phyloP scores from a whole-genome alignment of 2,888 invertebrate genomes.

The Lamproptera curius region DNA sequence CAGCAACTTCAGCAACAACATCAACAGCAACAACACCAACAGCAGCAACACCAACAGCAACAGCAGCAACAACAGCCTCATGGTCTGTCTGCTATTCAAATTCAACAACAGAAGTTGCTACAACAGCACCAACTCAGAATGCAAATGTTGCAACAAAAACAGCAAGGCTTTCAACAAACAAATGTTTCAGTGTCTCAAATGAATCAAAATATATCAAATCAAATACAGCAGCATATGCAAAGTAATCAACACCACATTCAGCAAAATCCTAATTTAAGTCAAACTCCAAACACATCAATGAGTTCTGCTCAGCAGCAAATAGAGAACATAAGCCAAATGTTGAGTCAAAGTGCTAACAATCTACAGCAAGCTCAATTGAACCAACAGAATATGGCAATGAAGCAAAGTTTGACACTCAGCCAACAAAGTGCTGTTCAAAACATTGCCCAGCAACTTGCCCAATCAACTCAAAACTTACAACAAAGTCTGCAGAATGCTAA shows the following conservation, averaged over 20 bases:
- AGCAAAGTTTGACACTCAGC: slow-evolving; percentile 61
- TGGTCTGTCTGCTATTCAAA: slow-evolving; percentile 67
- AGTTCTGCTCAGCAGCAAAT: slow-evolving; percentile 80
- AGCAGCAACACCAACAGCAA: slow-evolving; percentile 45
- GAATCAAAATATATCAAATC: slow-evolving; percentile 58
- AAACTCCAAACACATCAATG: slow-evolving; percentile 62
- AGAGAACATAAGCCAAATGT: slow-evolving; percentile 79
- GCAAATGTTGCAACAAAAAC: slow-evolving; percentile 58
- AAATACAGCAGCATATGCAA: slow-evolving; percentile 65
- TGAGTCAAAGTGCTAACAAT: slow-evolving; percentile 70
- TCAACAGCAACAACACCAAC: slow-evolving; percentile 32
- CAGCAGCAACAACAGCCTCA: slow-evolving; percentile 58
- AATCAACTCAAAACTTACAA: slow-evolving; percentile 61
- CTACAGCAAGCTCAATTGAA: slow-evolving; percentile 64
- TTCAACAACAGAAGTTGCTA: slow-evolving; percentile 75
- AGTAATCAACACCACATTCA: slow-evolving; percentile 63
- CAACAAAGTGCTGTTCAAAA: slow-evolving; percentile 70
- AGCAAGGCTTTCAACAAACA: slow-evolving; percentile 58
- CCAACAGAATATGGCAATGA: slow-evolving; percentile 67
- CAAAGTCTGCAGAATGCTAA: slow-evolving; percentile 70
- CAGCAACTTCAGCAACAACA: slow-evolving; percentile 36
- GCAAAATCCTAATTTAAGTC: slow-evolving; percentile 53
- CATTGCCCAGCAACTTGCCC: slow-evolving; percentile 67
- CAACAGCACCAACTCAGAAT: slow-evolving; percentile 79
- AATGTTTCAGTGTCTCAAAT: slow-evolving; percentile 65